Evolutionary conservation across 2,888 invertebrate genomes (phyloP).

Genomic region (Dolichomitus sp.): DNA sequence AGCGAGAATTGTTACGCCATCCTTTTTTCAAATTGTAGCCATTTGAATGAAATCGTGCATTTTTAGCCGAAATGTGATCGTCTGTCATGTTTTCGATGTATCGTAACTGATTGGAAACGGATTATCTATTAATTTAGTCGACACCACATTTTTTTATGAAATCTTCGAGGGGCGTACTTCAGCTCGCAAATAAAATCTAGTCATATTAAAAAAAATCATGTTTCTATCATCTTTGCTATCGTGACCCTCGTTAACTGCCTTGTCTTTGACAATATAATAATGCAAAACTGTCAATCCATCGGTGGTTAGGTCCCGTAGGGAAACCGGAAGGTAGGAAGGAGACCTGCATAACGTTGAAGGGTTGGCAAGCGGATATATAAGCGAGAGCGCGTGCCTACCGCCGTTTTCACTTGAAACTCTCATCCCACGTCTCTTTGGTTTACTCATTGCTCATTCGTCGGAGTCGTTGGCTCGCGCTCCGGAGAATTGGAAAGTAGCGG

Average conservation of each 20-base stretch:
- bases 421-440: constrained; percentile 38
- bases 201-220: not conserved
- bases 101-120: too few species aligned
- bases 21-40: too few species aligned
- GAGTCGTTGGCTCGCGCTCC: constrained; percentile 45
- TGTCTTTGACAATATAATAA: not conserved
- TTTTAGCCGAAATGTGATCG: too few species aligned
- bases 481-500: constrained; percentile 58
- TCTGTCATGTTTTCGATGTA: too few species aligned
- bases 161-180: too few species aligned
- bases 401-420: constrained; percentile 9
- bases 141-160: too few species aligned
- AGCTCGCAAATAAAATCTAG: too few species aligned
- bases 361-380: constrained; percentile 14
- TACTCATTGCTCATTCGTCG: constrained; percentile 67
- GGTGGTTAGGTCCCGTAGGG: not conserved
- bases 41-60: too few species aligned
- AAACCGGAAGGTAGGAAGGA: constrained; percentile 2
- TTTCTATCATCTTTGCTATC: not conserved
- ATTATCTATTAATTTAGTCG: too few species aligned
- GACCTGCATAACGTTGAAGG: not conserved
- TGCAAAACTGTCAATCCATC: constrained; percentile 1
- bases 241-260: not conserved
- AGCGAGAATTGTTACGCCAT: too few species aligned
- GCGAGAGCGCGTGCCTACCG: constrained; percentile 13